Evolutionary conservation across 2,113 vertebrate genomes (phyloP).

Genomic region (Monarcha castaneiventris): DNA sequence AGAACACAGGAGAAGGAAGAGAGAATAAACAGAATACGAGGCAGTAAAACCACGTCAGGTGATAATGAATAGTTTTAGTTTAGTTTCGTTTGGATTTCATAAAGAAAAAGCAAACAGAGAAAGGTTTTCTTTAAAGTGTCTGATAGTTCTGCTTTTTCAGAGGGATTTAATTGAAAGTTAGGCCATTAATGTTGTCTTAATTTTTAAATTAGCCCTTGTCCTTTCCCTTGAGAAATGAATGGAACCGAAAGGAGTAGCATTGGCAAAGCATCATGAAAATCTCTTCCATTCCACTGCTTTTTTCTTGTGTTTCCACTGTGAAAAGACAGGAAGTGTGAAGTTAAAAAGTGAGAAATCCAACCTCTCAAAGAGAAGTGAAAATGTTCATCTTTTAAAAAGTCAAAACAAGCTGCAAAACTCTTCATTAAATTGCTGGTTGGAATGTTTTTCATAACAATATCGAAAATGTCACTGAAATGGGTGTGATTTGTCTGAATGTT

Average conservation of each 20-base stretch:
- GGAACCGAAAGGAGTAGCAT: background rate
- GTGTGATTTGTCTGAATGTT: constrained; percentile 41
- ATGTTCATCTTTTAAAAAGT: background rate
- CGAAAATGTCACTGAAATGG: background rate
- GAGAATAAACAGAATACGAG: background rate
- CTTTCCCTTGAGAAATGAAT: background rate
- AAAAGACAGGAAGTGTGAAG: background rate
- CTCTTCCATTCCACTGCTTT: background rate
- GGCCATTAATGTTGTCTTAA: background rate
- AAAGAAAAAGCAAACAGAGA: background rate
- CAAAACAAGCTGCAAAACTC: constrained; percentile 22
- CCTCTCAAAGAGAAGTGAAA: background rate
- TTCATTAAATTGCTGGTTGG: constrained; percentile 18
- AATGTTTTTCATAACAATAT: constrained; percentile 10
- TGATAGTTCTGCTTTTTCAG: background rate
- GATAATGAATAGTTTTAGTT: background rate
- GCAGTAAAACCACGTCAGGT: background rate
- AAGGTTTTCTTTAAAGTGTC: background rate
- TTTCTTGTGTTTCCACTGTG: background rate
- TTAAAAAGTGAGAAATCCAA: background rate
- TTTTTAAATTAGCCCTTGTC: background rate
- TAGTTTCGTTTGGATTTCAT: background rate
- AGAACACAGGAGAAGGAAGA: background rate
- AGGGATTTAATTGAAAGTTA: background rate
- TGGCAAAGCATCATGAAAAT: background rate